Conservation (phyloP, 2,113 vertebrate genomes). For the Corythaeola cristata region DNA sequence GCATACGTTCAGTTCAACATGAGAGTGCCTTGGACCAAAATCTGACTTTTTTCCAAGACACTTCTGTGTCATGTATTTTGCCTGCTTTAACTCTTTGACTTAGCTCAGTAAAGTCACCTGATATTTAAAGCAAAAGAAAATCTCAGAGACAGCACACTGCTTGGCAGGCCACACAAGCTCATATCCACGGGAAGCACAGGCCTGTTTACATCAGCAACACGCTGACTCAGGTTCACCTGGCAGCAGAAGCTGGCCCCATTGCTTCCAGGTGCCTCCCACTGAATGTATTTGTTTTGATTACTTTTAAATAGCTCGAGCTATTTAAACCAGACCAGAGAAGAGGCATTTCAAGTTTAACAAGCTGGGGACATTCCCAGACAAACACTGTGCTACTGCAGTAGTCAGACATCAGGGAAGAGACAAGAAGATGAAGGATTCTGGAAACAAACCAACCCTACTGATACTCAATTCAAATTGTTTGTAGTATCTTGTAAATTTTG, state of each 20-base stretch:
- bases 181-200: background rate
- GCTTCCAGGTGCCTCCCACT: background rate
- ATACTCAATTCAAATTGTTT: background rate
- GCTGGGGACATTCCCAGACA: background rate
- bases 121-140: background rate
- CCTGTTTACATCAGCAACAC: background rate
- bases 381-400: background rate
- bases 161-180: rapidly evolving
- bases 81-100: background rate
- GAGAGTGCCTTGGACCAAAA: background rate
- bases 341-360: background rate
- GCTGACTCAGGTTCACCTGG: background rate
- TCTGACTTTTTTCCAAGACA: background rate
- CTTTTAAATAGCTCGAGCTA: background rate
- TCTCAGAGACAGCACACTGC: background rate
- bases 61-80: background rate
- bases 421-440: background rate
- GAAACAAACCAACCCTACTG: background rate
- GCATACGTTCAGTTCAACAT: background rate
- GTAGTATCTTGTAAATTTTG: background rate
- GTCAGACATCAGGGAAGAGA: background rate
- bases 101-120: background rate
- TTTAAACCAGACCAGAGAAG: background rate
- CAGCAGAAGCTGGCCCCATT: background rate
- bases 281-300: background rate